A percentile compares a stretch with the other conserved stretches of the same genome.
Evolutionary conservation across 2,888 invertebrate genomes (phyloP).

Genomic region (Zhuqinia jingwanae): DNA sequence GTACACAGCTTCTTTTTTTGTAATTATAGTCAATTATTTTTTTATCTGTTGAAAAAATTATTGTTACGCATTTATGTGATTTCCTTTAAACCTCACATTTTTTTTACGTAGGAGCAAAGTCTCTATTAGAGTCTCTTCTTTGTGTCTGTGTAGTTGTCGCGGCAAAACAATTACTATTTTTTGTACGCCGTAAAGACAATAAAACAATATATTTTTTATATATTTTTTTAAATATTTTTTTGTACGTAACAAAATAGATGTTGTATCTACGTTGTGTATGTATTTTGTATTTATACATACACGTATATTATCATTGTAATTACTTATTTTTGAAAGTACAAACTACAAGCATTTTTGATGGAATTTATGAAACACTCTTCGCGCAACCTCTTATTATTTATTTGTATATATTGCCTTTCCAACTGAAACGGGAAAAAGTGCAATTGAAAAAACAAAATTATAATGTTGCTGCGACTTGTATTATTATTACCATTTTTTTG

Average conservation of each 20-base stretch:
- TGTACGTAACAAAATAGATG: conserved; percentile 37
- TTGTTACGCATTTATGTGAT: too few relatives aligned
- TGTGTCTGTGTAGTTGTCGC: background rate
- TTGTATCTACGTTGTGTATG: background rate
- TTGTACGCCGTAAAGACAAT: background rate
- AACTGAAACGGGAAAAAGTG: background rate
- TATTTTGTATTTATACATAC: conserved; percentile 41
- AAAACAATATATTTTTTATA: too few relatives aligned
- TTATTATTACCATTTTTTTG: too few relatives aligned
- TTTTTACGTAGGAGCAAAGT: too few relatives aligned
- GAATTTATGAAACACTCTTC: background rate
- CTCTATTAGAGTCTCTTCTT: background rate
- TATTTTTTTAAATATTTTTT: background rate
- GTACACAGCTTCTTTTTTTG: too few relatives aligned
- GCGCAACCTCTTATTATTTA: background rate
- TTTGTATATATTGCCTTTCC: conserved; percentile 19
- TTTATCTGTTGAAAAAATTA: too few relatives aligned
- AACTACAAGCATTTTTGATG: conserved; percentile 52
- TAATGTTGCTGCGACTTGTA: too few relatives aligned
- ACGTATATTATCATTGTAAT: background rate
- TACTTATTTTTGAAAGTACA: conserved; percentile 31
- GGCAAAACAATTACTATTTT: background rate
- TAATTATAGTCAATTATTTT: too few relatives aligned
- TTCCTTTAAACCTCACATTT: too few relatives aligned
- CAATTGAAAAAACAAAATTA: background rate